Percentiles rank a stretch among this genome's conserved stretches.
phyloP scores from a whole-genome alignment of 2,797 vertebrate genomes.

The Ibycter americanus region DNA sequence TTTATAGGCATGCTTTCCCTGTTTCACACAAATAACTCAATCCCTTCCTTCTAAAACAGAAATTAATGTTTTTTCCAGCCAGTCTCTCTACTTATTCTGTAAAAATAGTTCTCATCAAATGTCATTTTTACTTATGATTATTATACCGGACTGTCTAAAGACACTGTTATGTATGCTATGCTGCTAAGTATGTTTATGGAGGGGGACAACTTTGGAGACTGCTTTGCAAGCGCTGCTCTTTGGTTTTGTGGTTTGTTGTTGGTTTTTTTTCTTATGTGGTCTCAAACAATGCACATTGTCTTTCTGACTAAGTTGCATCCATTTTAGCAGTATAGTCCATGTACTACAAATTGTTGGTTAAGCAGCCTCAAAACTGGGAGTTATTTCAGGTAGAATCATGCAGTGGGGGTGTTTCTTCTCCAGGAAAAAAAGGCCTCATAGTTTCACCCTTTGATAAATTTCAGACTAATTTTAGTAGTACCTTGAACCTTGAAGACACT shows the following conservation, averaged over 20 bases:
- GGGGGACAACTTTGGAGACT: background rate
- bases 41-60: background rate
- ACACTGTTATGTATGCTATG: background rate
- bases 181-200: background rate
- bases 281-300: background rate
- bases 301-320: background rate
- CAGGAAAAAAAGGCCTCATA: background rate
- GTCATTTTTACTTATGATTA: conserved; percentile 1
- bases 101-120: background rate
- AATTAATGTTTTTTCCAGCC: background rate
- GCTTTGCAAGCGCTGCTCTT: background rate
- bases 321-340: background rate
- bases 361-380: background rate
- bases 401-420: background rate
- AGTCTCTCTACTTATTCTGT: background rate
- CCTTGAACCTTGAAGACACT: background rate
- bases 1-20: background rate
- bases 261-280: background rate
- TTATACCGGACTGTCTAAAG: background rate
- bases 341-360: background rate
- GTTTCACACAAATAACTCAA: background rate
- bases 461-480: background rate
- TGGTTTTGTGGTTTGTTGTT: background rate
- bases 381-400: background rate
- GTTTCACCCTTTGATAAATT: background rate